phyloP scores from a whole-genome alignment of 2,888 invertebrate genomes.

The Phortica magna region DNA sequence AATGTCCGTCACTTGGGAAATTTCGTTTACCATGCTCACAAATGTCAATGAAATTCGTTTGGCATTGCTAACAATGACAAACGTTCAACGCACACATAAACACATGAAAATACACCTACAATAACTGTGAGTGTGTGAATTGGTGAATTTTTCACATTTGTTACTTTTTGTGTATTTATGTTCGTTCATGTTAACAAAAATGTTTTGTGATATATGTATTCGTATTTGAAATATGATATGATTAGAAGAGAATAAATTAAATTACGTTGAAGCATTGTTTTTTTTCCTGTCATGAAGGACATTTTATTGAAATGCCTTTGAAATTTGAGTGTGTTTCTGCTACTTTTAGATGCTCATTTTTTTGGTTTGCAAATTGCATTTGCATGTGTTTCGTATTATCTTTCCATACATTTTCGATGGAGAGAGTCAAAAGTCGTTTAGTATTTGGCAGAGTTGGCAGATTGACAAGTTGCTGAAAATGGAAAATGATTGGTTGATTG shows the following conservation, averaged over 20 bases:
- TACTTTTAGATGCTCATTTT: too few relatives aligned
- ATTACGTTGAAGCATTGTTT: constrained; percentile 53
- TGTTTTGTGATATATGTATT: constrained; percentile 43
- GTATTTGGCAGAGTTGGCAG: too few relatives aligned
- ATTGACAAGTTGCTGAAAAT: too few relatives aligned
- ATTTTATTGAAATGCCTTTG: constrained; percentile 37
- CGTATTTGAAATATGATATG: constrained; percentile 58
- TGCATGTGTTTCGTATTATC: constrained; percentile 56
- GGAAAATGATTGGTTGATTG: too few relatives aligned
- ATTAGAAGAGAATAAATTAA: constrained; percentile 52
- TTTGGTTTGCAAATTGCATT: not conserved
- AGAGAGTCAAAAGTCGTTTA: too few relatives aligned
- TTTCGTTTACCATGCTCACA: constrained; percentile 51
- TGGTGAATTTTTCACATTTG: constrained; percentile 64
- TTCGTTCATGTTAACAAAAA: constrained; percentile 41
- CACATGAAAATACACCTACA: constrained; percentile 34
- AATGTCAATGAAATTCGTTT: constrained; percentile 50
- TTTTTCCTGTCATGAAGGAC: constrained; percentile 41
- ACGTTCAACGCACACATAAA: not conserved
- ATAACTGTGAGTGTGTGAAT: constrained; percentile 27
- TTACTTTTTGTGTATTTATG: constrained; percentile 59
- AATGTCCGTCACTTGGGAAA: constrained; percentile 69
- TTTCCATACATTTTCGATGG: constrained; percentile 47
- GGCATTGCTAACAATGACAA: constrained; percentile 63
- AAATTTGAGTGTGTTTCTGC: constrained; percentile 42